Percentiles rank a stretch among this genome's conserved stretches.
Evolutionary conservation across 2,888 invertebrate genomes (phyloP).

Genomic region (Stenotaenia linearis): DNA sequence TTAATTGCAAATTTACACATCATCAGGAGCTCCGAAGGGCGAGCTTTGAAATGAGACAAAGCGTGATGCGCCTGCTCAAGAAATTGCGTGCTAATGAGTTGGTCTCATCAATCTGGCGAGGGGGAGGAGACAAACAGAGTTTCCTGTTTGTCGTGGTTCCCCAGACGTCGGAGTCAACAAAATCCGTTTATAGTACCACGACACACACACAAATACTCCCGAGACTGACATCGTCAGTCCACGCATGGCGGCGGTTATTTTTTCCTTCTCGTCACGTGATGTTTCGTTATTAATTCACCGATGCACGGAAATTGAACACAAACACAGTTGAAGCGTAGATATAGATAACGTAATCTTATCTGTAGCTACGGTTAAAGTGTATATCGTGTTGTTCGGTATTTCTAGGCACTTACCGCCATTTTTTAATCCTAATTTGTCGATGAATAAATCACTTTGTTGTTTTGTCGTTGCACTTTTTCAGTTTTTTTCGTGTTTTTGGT

Average conservation of each 20-base stretch:
- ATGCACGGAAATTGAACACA: background rate
- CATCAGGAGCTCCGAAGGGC: background rate
- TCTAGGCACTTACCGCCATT: background rate
- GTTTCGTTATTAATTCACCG: background rate
- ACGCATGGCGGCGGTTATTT: background rate
- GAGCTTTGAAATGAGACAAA: background rate
- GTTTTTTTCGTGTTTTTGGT: background rate
- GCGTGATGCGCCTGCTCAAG: background rate
- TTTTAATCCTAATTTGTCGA: background rate
- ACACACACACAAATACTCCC: background rate
- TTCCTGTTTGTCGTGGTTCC: constrained; percentile 8
- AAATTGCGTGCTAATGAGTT: constrained; percentile 7
- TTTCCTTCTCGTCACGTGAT: background rate
- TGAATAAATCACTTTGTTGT: background rate
- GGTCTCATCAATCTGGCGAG: background rate
- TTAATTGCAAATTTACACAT: constrained; percentile 10
- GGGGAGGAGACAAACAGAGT: background rate
- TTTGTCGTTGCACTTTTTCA: background rate
- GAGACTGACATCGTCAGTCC: background rate
- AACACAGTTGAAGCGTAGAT: background rate
- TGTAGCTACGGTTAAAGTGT: background rate
- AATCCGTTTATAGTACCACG: background rate
- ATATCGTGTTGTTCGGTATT: background rate
- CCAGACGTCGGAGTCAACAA: constrained; percentile 2
- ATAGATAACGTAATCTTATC: background rate